Evolutionary conservation across 2,113 vertebrate genomes (phyloP), one percentile per base, ranked within the genome.

Genomic region (Xenus cinereus): DNA sequence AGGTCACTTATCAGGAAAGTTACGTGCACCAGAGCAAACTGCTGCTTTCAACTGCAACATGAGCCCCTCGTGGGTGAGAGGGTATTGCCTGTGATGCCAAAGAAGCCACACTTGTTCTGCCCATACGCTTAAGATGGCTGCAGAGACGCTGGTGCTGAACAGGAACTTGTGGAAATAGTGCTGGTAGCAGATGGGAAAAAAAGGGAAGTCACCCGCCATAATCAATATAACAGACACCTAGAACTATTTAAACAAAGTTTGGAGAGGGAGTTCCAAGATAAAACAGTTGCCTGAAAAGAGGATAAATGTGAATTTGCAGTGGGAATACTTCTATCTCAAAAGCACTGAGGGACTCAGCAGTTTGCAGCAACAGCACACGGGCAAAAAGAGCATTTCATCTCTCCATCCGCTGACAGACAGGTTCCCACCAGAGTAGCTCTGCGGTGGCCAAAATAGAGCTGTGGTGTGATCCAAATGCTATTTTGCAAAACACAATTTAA

Each of bases 311-410:
- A 75, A 54, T 72, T 74, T 84, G n/a, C 51, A 63, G 69, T 9
- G 14, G 45, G 60, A 75, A 92, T 32, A 50, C 17, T 37, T 87
- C 33, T 0, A 66, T 37, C 26, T 67, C 45, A 57, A 41, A 63
- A 54, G 51, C 69, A 82, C 28, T 14, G 20, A 84, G 50, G 68
- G 81, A 74, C 26, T 41, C 41, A 12, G 35, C 20, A 73, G 26
- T 59, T n/a, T 46, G 72, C 53, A 76, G 53, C 48, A 73, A 35
- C 0, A 1, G 33, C 20, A 43, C 14, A 46, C 0, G 1, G 18
- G 59, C 35, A 43, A 78, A 39, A 69, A 10, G 48, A 78, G 30
- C 5, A 0, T 54, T 19, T 57, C 21, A 18, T 26, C 9, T 64
- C 35, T 77, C 39, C 27, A 48, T 27, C 24, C 41, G 19, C 1